Percentiles rank a stretch among this genome's conserved stretches.
These are phyloP conservation scores for Alexandromys fortis DNA, from an alignment of 2,113 vertebrate genomes.

Conservation along the genomic window DNA sequence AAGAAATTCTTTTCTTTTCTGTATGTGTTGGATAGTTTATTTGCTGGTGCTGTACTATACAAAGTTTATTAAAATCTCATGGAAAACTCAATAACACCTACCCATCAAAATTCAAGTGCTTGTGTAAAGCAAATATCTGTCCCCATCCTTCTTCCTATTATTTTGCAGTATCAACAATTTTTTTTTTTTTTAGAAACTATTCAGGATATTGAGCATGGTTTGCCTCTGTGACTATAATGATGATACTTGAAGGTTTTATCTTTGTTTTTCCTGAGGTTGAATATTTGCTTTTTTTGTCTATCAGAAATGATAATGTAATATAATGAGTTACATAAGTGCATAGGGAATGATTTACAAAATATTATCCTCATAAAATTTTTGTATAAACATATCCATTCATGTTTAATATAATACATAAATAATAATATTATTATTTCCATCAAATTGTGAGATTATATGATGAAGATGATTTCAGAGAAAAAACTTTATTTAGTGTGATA, in stretches of 20 bases:
- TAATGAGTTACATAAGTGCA: background rate
- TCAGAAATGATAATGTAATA: background rate
- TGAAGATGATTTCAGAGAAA: background rate
- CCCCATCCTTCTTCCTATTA: background rate
- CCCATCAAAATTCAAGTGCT: background rate
- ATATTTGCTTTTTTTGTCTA: background rate
- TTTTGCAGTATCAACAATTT: background rate
- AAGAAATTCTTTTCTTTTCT: background rate
- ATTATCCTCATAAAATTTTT: background rate
- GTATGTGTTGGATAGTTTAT: background rate
- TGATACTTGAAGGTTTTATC: background rate
- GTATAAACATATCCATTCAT: background rate
- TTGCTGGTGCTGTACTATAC: background rate
- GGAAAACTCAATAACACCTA: background rate
- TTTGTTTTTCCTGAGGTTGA: background rate
- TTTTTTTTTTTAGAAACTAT: background rate
- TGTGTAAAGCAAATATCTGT: background rate
- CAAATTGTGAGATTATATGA: background rate
- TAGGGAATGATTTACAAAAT: background rate
- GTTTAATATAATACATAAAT: background rate
- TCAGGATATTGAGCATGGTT: background rate
- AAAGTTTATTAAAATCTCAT: background rate
- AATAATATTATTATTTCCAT: background rate
- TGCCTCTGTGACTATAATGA: background rate
- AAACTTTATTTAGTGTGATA: background rate